phyloP scores from a whole-genome alignment of 2,888 invertebrate genomes.

The Drosophila sordidapex region DNA sequence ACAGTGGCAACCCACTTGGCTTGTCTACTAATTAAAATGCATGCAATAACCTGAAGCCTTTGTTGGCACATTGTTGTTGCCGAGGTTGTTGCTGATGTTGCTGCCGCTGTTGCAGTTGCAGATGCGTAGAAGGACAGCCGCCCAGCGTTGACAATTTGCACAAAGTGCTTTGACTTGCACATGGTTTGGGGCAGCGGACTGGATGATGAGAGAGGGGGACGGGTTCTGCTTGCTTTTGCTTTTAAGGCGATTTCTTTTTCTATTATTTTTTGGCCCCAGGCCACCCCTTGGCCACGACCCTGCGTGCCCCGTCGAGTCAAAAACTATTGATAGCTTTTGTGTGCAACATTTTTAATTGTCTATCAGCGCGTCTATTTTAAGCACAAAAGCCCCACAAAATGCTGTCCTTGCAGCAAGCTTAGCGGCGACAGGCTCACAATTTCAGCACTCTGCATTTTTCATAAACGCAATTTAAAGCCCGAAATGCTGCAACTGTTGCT shows the following conservation, averaged over 20 bases:
- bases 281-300: background rate
- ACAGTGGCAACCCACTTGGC: slow-evolving; percentile 78
- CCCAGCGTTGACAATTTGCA: slow-evolving; percentile 73
- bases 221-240: slow-evolving; percentile 8
- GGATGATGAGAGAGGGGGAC: background rate
- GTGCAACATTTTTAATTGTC: slow-evolving; percentile 75
- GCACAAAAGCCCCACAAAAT: slow-evolving; percentile 54
- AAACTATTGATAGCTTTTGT: slow-evolving; percentile 70
- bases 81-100: slow-evolving; percentile 63
- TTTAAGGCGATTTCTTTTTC: slow-evolving; percentile 22
- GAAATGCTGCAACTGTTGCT: slow-evolving; percentile 49
- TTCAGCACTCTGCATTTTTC: slow-evolving; percentile 58
- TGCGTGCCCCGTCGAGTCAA: slow-evolving; percentile 3
- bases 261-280: slow-evolving; percentile 7
- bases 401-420: slow-evolving; percentile 63
- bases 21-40: slow-evolving; percentile 79
- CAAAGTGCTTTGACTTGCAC: slow-evolving; percentile 70
- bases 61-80: slow-evolving; percentile 74
- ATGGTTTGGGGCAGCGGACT: slow-evolving; percentile 14
- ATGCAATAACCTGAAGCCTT: slow-evolving; percentile 80
- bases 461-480: slow-evolving; percentile 61
- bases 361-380: slow-evolving; percentile 68
- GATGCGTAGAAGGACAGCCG: slow-evolving; percentile 73
- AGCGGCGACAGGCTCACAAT: slow-evolving; percentile 29
- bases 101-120: slow-evolving; percentile 40